These are phyloP conservation scores for Poecilia latipinna DNA, from an alignment of 2,113 vertebrate species.

Conservation along the genomic window DNA sequence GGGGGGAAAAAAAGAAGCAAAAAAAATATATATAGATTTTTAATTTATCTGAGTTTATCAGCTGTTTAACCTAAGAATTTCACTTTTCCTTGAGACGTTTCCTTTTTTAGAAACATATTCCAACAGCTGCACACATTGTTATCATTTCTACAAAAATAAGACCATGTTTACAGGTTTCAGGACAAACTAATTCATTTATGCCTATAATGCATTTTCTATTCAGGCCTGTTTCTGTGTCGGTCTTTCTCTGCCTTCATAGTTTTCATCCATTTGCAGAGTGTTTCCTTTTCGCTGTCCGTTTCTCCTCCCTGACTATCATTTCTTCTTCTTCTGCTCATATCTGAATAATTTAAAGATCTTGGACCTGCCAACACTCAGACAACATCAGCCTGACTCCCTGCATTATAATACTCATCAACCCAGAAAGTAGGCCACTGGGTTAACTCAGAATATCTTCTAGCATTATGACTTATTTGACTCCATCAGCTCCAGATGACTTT, in stretches of 20 bases:
- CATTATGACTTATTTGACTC: slow-evolving; percentile 53
- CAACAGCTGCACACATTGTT: neutral
- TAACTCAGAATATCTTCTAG: slow-evolving; percentile 53
- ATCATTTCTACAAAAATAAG: neutral
- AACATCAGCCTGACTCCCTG: slow-evolving; percentile 21
- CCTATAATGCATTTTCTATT: neutral
- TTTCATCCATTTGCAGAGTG: neutral
- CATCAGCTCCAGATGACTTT: neutral
- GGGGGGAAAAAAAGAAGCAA: too few relatives aligned
- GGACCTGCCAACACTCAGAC: slow-evolving; percentile 34
- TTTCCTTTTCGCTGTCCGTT: neutral
- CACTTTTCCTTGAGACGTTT: neutral
- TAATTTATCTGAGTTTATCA: neutral
- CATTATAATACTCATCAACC: slow-evolving; percentile 37
- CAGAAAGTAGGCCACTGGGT: slow-evolving; percentile 58
- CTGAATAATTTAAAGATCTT: slow-evolving; percentile 51
- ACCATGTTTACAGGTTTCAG: slow-evolving; percentile 7
- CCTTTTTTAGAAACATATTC: neutral
- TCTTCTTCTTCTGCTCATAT: slow-evolving; percentile 14
- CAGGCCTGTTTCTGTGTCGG: neutral
- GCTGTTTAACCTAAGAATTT: neutral
- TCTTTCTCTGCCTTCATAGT: neutral
- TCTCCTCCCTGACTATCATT: slow-evolving; percentile 12
- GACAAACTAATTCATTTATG: neutral
- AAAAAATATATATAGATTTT: too few relatives aligned